Evolutionary conservation across 2,797 vertebrate genomes (phyloP).

Genomic region (Parambassis ranga): DNA sequence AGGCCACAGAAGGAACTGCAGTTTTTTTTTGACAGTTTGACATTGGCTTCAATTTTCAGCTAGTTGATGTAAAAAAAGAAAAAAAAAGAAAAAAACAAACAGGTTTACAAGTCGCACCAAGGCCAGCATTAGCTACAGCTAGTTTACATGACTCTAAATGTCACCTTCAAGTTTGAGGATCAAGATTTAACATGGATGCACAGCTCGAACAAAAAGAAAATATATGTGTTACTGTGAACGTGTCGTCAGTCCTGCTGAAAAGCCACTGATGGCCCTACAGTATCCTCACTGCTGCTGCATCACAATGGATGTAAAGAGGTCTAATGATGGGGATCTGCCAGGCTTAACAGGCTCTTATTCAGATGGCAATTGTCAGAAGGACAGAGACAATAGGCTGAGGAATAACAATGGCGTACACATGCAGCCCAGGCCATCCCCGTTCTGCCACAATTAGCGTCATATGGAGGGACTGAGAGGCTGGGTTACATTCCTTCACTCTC

Average conservation of each 20-base stretch:
- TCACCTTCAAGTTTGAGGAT: no score
- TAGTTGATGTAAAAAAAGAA: no score
- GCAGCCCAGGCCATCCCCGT: constrained; percentile 54
- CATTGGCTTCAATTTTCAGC: no score
- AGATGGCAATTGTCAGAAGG: constrained; percentile 62
- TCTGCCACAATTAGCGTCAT: constrained; percentile 74
- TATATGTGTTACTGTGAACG: constrained; percentile 7
- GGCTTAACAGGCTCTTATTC: constrained; percentile 66
- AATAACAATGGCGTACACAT: constrained; percentile 71
- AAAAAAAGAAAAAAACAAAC: no score
- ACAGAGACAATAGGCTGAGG: constrained; percentile 60
- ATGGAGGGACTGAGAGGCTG: constrained; percentile 54
- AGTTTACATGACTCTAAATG: no score
- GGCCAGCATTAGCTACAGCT: no score
- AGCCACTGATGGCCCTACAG: constrained; percentile 59
- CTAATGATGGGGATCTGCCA: constrained; percentile 66
- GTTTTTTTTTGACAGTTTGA: no score
- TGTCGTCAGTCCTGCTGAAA: constrained; percentile 13
- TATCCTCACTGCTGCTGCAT: constrained; percentile 48
- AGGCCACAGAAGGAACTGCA: no score
- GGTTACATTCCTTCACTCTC: constrained; percentile 74
- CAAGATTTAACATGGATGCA: constrained; percentile 13
- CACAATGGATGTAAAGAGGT: constrained; percentile 65
- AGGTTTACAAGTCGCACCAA: no score
- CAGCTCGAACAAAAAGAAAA: background rate